Percentiles rank a stretch among this genome's conserved stretches.
Conservation (phyloP, 2,888 invertebrate genomes). For the Xylocampa areola region DNA sequence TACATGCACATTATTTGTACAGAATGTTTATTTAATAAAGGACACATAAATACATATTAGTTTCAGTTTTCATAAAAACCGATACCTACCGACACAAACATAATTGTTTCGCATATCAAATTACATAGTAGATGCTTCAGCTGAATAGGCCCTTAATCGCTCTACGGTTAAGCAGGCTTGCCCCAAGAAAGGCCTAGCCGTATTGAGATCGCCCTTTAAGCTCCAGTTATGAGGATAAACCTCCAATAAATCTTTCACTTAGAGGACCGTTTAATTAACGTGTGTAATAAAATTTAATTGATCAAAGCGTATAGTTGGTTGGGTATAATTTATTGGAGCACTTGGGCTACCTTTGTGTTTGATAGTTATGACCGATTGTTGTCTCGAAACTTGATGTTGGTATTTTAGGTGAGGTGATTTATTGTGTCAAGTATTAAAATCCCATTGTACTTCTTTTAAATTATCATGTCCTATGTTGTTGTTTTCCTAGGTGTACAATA, state of each 20-base stretch:
- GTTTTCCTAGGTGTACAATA: too few species aligned
- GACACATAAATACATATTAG: too few species aligned
- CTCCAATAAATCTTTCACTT: slow-evolving; percentile 88
- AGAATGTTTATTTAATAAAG: too few species aligned
- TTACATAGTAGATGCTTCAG: slow-evolving; percentile 49
- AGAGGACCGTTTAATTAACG: slow-evolving; percentile 85
- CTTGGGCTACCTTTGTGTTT: slow-evolving; percentile 61
- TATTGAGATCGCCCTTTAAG: slow-evolving; percentile 82
- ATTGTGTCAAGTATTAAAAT: not conserved
- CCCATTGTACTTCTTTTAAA: too few species aligned
- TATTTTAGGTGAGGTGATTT: not conserved
- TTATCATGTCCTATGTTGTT: too few species aligned
- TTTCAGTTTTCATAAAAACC: too few species aligned
- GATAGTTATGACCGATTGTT: slow-evolving; percentile 33
- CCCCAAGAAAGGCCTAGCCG: slow-evolving; percentile 66
- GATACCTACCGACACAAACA: slow-evolving; percentile 7
- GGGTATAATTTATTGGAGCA: slow-evolving; percentile 70
- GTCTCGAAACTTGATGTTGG: slow-evolving; percentile 20
- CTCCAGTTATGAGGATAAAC: slow-evolving; percentile 88
- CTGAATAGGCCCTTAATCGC: slow-evolving; percentile 70
- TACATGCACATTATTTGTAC: too few species aligned
- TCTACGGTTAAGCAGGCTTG: slow-evolving; percentile 62
- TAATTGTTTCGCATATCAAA: slow-evolving; percentile 56
- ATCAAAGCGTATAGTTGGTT: slow-evolving; percentile 82
- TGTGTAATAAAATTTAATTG: slow-evolving; percentile 87